A percentile compares a stretch with the other conserved stretches of the same genome.
These are phyloP conservation scores for Panonychus citri DNA, from an alignment of 1,140 invertebrate genomes.

Conservation along the genomic window DNA sequence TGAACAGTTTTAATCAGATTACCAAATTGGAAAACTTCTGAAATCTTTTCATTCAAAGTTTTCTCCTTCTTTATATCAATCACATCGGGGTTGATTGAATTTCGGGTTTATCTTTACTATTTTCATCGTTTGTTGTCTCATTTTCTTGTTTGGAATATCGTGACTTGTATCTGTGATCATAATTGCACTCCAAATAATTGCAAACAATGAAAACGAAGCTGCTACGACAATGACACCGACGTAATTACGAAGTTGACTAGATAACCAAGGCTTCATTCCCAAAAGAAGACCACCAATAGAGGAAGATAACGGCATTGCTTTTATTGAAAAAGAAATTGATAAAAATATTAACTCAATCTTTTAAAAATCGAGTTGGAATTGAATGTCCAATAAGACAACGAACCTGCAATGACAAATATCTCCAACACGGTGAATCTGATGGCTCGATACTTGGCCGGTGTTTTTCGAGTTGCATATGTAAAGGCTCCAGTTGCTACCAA, in stretches of 20 bases:
- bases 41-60: not conserved
- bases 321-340: not conserved
- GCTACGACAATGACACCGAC: not conserved
- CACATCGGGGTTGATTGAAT: not conserved
- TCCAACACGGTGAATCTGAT: constrained; percentile 4
- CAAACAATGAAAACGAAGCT: too few relatives aligned
- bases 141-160: not conserved
- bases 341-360: not conserved
- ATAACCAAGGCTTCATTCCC: not conserved
- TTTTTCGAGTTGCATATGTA: not conserved
- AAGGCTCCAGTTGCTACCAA: too few relatives aligned
- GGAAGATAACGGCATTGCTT: not conserved
- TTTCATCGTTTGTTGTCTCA: not conserved
- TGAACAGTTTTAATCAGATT: constrained; percentile 3
- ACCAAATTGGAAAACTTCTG: constrained; percentile 3
- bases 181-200: not conserved
- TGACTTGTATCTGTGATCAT: not conserved
- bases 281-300: not conserved
- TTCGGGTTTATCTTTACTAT: not conserved
- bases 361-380: not conserved
- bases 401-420: constrained; percentile 1
- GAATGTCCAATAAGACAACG: too few relatives aligned
- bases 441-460: not conserved
- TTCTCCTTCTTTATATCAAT: not conserved
- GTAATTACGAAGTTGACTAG: not conserved